Percentiles rank a stretch among this genome's conserved stretches.
phyloP scores from a whole-genome alignment of 2,113 vertebrate genomes.

The Apistogramma diplotaenia region DNA sequence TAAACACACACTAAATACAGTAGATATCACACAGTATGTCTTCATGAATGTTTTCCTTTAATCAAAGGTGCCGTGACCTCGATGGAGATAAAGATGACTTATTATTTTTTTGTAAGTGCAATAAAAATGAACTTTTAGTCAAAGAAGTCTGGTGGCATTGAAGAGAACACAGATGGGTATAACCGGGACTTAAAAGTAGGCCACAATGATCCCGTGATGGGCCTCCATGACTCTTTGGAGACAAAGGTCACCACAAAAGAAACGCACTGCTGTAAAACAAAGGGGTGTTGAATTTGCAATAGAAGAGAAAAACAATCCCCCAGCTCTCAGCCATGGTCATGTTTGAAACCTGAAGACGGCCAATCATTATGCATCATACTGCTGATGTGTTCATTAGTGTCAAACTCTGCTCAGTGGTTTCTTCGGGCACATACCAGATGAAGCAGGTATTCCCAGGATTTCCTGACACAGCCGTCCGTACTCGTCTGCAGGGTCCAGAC shows the following conservation, averaged over 20 bases:
- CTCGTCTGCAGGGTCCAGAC: conserved; percentile 84
- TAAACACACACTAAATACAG: neutral
- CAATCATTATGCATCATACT: too few species aligned
- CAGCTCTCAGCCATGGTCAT: too few species aligned
- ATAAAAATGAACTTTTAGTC: too few species aligned
- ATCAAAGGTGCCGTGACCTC: neutral
- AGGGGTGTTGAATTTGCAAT: neutral
- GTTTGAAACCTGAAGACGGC: too few species aligned
- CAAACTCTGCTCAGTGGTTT: too few species aligned
- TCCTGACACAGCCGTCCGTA: conserved; percentile 85
- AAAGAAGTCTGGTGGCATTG: too few species aligned
- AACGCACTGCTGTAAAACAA: neutral
- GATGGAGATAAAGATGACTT: too few species aligned
- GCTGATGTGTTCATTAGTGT: too few species aligned
- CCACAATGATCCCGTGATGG: neutral
- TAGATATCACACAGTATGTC: too few species aligned
- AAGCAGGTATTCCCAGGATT: conserved; percentile 87
- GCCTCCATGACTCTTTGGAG: neutral
- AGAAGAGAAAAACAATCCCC: too few species aligned
- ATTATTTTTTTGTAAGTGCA: too few species aligned
- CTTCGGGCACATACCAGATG: conserved; percentile 73
- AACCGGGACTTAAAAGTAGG: neutral
- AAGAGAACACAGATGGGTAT: too few species aligned
- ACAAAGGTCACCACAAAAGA: neutral
- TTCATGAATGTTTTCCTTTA: neutral